Base-by-base conservation (phyloP, 2,888 invertebrate genomes). In the Epinotia ramella region DNA sequence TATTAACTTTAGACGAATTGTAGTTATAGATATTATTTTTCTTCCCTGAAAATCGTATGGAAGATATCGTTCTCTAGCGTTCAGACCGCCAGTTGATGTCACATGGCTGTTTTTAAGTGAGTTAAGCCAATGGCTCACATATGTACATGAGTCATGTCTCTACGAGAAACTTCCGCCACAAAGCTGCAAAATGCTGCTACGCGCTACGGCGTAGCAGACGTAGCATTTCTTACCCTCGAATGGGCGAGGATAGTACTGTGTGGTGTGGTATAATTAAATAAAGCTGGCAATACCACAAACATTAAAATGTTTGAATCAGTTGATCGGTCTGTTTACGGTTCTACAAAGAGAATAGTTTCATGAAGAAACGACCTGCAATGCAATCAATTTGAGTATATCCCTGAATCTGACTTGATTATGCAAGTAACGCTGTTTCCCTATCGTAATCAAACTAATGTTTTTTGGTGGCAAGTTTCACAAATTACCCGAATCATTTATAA, bases 331-430 rank as follows among this genome's bases (percentile, higher is more conserved):
- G 13, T 20, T 59, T 65, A n/a, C 7, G 53, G n/a, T 49, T 5
- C 28, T 33, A 53, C 28, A n/a, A 67, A 67, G 28, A 33, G 49
- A 67, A 67, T 56, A n/a, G 7, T 5, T 56, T 28, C 20, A 33
- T 33, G 53, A 53, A 33, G 66, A 33, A 28, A 66, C 53, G n/a
- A 66, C 53, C 53, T 53, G 12, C 18, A 56, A 56, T 33, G 7
- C 33, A 56, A 67, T 56, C 28, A 53, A 53, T 28, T 28, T 33
- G 49, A 53, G 66, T 66, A 28, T 24, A n/a, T 53, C 7, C 13
- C 16, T 46, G 65, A 12, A 46, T 65, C 44, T 65, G 64, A n/a
- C 44, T 16, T 46, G 16, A 3, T 28, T 24, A 2, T 12, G 2
- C 16, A 60, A 57, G n/a, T 20, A 57, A 9, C 7, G 18, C n/a